Conservation (phyloP, 2,888 invertebrate genomes). For the Sphaerophoria rueppellii region DNA sequence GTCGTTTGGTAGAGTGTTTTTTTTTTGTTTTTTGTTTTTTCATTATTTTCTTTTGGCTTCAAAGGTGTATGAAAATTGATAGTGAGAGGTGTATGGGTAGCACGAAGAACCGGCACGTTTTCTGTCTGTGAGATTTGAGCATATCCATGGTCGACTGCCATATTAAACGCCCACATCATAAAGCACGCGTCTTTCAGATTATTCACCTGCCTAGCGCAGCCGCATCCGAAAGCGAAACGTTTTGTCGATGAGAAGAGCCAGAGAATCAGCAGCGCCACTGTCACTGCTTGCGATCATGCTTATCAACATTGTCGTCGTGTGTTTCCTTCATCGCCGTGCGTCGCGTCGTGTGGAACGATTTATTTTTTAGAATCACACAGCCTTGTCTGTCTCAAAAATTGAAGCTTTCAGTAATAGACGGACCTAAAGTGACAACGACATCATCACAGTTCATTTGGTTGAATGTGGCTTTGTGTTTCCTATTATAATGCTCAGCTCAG, state of each 20-base stretch:
- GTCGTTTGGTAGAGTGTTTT: slow-evolving; percentile 11
- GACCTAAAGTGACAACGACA: too few relatives aligned
- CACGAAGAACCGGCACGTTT: slow-evolving; percentile 26
- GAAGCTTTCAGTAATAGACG: slow-evolving; percentile 20
- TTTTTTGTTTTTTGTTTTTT: not conserved
- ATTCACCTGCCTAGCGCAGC: slow-evolving; percentile 65
- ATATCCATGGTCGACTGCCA: slow-evolving; percentile 43
- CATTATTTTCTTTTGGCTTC: too few relatives aligned
- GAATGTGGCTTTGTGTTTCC: not conserved
- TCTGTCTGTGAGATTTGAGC: slow-evolving; percentile 34
- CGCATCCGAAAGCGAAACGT: slow-evolving; percentile 39
- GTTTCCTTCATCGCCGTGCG: not conserved
- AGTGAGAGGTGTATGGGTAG: not conserved
- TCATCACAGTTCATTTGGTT: not conserved
- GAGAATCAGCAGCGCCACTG: slow-evolving; percentile 22
- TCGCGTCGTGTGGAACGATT: slow-evolving; percentile 58
- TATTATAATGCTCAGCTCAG: too few relatives aligned
- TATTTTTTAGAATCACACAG: slow-evolving; percentile 41
- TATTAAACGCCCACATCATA: slow-evolving; percentile 54
- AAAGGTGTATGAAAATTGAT: slow-evolving; percentile 7
- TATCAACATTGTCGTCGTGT: not conserved
- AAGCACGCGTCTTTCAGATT: slow-evolving; percentile 69
- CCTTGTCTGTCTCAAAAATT: slow-evolving; percentile 15
- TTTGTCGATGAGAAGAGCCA: slow-evolving; percentile 46
- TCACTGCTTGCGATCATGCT: slow-evolving; percentile 32